These are phyloP conservation scores for Pollenia angustigena DNA, from an alignment of 2,888 invertebrate genomes.

Conservation along the genomic window DNA sequence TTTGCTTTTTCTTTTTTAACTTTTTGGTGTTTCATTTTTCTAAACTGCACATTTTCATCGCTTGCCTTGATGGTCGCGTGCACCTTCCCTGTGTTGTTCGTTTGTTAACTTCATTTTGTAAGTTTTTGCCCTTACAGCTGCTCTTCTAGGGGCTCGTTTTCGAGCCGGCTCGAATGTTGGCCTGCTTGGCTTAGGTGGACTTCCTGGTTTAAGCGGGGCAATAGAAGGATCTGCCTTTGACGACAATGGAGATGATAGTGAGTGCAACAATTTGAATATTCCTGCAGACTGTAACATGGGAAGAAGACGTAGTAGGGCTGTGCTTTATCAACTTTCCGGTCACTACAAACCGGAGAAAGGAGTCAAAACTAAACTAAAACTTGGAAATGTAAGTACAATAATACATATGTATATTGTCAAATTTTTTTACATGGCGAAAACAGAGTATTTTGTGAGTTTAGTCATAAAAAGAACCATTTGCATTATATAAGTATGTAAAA, in stretches of 20 bases:
- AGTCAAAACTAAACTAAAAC: conserved; percentile 95
- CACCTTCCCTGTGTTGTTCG: conserved; percentile 64
- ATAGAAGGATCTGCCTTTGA: conserved; percentile 73
- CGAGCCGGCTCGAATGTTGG: conserved; percentile 90
- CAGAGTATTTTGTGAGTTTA: too few species aligned
- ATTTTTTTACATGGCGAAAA: too few species aligned
- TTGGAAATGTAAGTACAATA: conserved; percentile 93
- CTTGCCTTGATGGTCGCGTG: conserved; percentile 40
- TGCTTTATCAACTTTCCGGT: conserved; percentile 97
- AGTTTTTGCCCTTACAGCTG: conserved; percentile 87
- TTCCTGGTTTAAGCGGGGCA: conserved; percentile 79
- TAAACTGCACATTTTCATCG: conserved; percentile 21
- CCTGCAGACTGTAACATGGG: conserved; percentile 95
- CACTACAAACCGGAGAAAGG: conserved; percentile 96
- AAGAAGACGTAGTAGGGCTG: conserved; percentile 95
- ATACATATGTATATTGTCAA: too few species aligned
- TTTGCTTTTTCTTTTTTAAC: background rate
- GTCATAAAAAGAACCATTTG: too few species aligned
- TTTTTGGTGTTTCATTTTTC: conserved; percentile 27
- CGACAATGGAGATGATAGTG: conserved; percentile 89
- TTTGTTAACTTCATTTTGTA: conserved; percentile 74
- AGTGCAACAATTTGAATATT: conserved; percentile 89
- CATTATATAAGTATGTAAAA: too few species aligned
- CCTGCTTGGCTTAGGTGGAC: conserved; percentile 86
- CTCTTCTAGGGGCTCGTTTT: conserved; percentile 91